These are phyloP conservation scores for Coleophora flavipennella DNA, from an alignment of 2,888 invertebrate genomes.

Conservation along the genomic window DNA sequence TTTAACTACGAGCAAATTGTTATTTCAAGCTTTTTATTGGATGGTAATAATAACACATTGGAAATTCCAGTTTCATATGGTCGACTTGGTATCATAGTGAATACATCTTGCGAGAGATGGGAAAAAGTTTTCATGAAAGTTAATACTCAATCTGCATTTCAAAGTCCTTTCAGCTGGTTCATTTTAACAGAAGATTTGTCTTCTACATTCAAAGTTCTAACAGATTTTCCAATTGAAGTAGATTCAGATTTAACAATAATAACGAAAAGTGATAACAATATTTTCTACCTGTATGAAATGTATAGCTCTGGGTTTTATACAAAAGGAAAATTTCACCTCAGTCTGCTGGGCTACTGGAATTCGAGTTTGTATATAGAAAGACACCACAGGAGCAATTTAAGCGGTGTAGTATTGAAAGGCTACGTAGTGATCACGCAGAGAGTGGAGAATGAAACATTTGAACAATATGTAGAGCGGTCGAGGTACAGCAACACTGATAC, in stretches of 20 bases:
- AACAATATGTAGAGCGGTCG: slow-evolving; percentile 65
- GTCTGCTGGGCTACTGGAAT: slow-evolving; percentile 62
- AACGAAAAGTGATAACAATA: slow-evolving; percentile 16
- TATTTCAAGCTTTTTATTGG: slow-evolving; percentile 15
- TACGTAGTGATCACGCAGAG: slow-evolving; percentile 59
- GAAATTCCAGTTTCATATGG: slow-evolving; percentile 15
- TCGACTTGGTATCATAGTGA: slow-evolving; percentile 38
- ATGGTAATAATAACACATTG: slow-evolving; percentile 11
- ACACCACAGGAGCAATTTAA: slow-evolving; percentile 61
- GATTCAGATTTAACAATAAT: slow-evolving; percentile 59
- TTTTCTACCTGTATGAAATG: slow-evolving; percentile 49
- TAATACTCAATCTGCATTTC: slow-evolving; percentile 19
- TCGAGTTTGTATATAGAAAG: slow-evolving; percentile 35
- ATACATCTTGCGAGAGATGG: slow-evolving; percentile 44
- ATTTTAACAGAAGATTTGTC: slow-evolving; percentile 32
- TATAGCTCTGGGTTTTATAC: slow-evolving; percentile 71
- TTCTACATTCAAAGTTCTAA: slow-evolving; percentile 30
- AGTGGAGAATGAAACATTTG: slow-evolving; percentile 49
- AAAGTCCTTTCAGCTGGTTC: slow-evolving; percentile 47
- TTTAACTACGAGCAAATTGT: slow-evolving; percentile 27
- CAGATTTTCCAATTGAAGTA: slow-evolving; percentile 45
- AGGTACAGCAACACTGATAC: slow-evolving; percentile 71
- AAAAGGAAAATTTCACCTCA: slow-evolving; percentile 61
- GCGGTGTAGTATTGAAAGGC: slow-evolving; percentile 67
- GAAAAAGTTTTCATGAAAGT: slow-evolving; percentile 19